These are phyloP conservation scores for Rhaphigaster nebulosa DNA, from an alignment of 2,888 invertebrate genomes.

Conservation along the genomic window DNA sequence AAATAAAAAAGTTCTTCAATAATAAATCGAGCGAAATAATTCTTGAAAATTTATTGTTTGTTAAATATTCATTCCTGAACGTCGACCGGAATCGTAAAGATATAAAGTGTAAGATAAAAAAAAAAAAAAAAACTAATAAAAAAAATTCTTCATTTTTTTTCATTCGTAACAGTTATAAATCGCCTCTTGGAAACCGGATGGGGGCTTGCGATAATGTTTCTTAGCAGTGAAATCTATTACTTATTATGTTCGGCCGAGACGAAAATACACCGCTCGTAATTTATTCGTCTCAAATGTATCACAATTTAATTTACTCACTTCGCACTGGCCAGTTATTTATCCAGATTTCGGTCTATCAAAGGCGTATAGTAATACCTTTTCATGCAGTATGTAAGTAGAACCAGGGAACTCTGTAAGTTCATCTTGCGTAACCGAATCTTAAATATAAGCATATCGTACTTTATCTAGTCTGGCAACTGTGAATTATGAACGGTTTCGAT, in stretches of 20 bases:
- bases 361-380: not conserved
- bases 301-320: conserved; percentile 17
- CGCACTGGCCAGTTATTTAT: not conserved
- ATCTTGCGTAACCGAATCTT: not conserved
- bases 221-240: not conserved
- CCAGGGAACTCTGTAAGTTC: not conserved
- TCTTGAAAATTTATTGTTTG: conserved; percentile 33
- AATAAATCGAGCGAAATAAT: conserved; percentile 31
- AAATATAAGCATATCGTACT: conserved; percentile 19
- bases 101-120: not conserved
- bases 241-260: not conserved
- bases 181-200: not conserved
- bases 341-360: not conserved
- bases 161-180: conserved; percentile 20
- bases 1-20: not conserved
- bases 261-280: conserved; percentile 4
- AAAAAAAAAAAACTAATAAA: no score
- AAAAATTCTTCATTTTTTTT: conserved; percentile 8
- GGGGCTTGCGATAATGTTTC: conserved; percentile 33
- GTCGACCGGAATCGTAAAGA: not conserved
- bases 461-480: not conserved
- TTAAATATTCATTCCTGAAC: not conserved
- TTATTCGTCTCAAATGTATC: not conserved
- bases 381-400: not conserved
- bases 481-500: not conserved